phyloP scores from a whole-genome alignment of 2,113 vertebrate species.

The Psittacula cyanocephala region DNA sequence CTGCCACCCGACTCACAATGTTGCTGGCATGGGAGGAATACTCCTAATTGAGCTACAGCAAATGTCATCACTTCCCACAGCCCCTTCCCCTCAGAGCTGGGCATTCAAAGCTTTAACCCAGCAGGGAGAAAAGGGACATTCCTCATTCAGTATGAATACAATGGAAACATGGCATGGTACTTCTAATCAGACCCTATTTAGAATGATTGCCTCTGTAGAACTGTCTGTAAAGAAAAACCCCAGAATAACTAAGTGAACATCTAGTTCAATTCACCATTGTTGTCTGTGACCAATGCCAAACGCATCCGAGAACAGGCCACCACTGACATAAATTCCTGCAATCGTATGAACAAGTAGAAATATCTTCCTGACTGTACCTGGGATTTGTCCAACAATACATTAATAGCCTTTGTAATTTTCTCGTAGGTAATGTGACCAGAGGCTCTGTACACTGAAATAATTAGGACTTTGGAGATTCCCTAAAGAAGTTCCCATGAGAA shows the following conservation, averaged over 20 bases:
- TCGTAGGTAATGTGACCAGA: neutral
- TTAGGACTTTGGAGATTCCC: constrained; percentile 45
- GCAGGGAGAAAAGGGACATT: neutral
- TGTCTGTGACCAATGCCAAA: neutral
- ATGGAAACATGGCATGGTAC: neutral
- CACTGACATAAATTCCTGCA: constrained; percentile 54
- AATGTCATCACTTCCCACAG: neutral
- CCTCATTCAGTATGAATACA: neutral
- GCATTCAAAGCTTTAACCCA: neutral
- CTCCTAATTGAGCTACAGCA: neutral
- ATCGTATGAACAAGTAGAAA: neutral
- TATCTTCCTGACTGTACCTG: constrained; percentile 33
- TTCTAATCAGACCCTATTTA: neutral
- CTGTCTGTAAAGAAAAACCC: constrained; percentile 18
- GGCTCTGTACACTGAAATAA: neutral
- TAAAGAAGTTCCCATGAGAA: constrained; percentile 26
- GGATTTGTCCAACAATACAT: neutral
- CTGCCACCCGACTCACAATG: neutral
- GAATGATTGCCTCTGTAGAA: neutral
- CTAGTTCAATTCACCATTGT: neutral
- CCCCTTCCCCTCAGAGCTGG: neutral
- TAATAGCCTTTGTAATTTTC: constrained; percentile 5
- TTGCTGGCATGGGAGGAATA: neutral
- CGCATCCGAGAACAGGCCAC: constrained; percentile 35
- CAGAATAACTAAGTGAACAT: neutral